These are phyloP conservation scores for Choristoneura rosaceana DNA, from an alignment of 2,888 invertebrate species.

Conservation along the genomic window DNA sequence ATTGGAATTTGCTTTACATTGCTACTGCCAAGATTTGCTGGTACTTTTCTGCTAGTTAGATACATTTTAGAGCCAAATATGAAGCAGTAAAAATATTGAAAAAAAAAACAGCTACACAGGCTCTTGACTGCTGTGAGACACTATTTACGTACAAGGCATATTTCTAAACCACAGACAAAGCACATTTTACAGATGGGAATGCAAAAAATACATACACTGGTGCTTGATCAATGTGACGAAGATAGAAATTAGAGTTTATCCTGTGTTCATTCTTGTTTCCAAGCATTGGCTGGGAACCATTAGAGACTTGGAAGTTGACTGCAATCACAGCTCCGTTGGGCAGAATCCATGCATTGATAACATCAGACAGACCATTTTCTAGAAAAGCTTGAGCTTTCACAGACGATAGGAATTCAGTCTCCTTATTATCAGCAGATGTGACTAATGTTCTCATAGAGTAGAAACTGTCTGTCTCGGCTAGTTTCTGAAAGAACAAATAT, in stretches of 20 bases:
- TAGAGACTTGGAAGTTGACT: conserved; percentile 84
- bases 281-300: conserved; percentile 57
- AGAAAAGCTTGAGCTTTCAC: conserved; percentile 92
- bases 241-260: conserved; percentile 91
- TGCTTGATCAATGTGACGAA: conserved; percentile 92
- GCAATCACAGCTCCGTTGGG: conserved; percentile 92
- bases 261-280: conserved; percentile 54
- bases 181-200: not conserved
- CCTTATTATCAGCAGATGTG: conserved; percentile 88
- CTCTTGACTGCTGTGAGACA: no score
- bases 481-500: conserved; percentile 72
- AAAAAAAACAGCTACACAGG: no score
- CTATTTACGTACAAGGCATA: no score
- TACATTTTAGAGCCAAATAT: no score
- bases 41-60: no score
- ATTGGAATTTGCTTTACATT: no score
- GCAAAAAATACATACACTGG: conserved; percentile 85
- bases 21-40: no score
- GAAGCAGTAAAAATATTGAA: no score
- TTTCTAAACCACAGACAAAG: no score
- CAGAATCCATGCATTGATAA: conserved; percentile 92
- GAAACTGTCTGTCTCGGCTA: conserved; percentile 89
- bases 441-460: conserved; percentile 91
- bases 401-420: conserved; percentile 90
- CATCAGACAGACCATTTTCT: conserved; percentile 91